Conservation (phyloP, 2,888 invertebrate genomes). For the Lydus trimaculatus region DNA sequence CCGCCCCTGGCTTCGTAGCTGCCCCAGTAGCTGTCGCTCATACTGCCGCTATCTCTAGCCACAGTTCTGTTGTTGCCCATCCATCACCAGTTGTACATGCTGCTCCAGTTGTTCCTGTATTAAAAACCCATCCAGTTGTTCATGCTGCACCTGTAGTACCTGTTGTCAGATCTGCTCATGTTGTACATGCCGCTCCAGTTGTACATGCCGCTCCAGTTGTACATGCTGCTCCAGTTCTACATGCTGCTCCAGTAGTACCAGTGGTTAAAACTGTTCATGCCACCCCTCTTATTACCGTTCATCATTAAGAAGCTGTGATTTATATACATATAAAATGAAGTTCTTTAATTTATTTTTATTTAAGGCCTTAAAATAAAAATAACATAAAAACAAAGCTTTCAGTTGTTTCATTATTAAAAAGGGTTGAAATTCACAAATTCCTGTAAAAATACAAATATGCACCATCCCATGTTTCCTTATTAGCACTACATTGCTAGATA, state of each 20-base stretch:
- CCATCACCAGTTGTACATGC: slow-evolving; percentile 51
- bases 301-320: slow-evolving; percentile 10
- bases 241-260: slow-evolving; percentile 46
- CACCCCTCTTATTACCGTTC: slow-evolving; percentile 39
- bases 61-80: slow-evolving; percentile 36
- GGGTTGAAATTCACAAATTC: too few relatives aligned
- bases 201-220: slow-evolving; percentile 41
- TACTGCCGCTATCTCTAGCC: slow-evolving; percentile 16
- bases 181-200: slow-evolving; percentile 38
- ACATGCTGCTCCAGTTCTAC: slow-evolving; percentile 43
- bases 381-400: slow-evolving; percentile 16
- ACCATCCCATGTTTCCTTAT: too few relatives aligned
- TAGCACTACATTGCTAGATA: too few relatives aligned
- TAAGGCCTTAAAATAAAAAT: slow-evolving; percentile 23
- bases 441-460: too few relatives aligned
- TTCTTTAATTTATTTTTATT: slow-evolving; percentile 20
- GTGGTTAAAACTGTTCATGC: slow-evolving; percentile 30
- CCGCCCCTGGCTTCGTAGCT: slow-evolving; percentile 45
- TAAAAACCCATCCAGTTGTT: slow-evolving; percentile 38
- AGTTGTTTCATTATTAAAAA: too few relatives aligned
- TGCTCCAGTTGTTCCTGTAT: slow-evolving; percentile 48
- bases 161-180: slow-evolving; percentile 44
- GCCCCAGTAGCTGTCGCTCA: slow-evolving; percentile 34
- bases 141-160: slow-evolving; percentile 41
- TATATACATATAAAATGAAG: neutral